phyloP scores from a whole-genome alignment of 2,888 invertebrate genomes.

The Noctua janthe region DNA sequence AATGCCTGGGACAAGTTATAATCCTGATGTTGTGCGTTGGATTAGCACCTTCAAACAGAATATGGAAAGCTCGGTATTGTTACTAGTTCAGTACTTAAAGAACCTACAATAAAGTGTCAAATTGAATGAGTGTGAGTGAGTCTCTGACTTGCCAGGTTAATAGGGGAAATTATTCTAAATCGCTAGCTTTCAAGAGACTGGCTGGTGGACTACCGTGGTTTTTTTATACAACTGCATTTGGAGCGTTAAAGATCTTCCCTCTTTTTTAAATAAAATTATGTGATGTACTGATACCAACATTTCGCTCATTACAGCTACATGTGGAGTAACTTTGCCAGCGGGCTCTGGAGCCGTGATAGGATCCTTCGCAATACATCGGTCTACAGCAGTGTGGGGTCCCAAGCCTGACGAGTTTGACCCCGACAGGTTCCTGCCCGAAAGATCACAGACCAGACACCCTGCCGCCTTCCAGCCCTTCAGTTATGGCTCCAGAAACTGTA shows the following conservation, averaged over 20 bases:
- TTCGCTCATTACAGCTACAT: constrained; percentile 76
- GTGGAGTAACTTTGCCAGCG: constrained; percentile 83
- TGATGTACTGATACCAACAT: background rate
- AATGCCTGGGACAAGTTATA: background rate
- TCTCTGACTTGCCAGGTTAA: background rate
- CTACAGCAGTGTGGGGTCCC: constrained; percentile 87
- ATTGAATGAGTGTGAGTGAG: background rate
- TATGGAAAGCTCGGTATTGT: background rate
- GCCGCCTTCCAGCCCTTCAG: constrained; percentile 88
- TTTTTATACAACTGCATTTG: background rate
- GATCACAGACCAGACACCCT: constrained; percentile 82
- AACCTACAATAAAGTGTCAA: background rate
- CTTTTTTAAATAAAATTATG: background rate
- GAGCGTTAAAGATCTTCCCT: background rate
- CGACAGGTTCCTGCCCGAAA: constrained; percentile 90
- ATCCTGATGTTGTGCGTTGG: background rate
- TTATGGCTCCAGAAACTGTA: constrained; percentile 87
- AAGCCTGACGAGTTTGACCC: constrained; percentile 91
- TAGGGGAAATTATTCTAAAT: background rate
- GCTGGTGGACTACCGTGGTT: background rate
- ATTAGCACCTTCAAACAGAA: background rate
- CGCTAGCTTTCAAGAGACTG: background rate
- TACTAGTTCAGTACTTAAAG: background rate
- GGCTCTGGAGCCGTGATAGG: constrained; percentile 85
- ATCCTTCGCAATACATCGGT: constrained; percentile 86